Evolutionary conservation across 2,797 vertebrate genomes (phyloP).

Genomic region (Phrynocephalus guinanensis): DNA sequence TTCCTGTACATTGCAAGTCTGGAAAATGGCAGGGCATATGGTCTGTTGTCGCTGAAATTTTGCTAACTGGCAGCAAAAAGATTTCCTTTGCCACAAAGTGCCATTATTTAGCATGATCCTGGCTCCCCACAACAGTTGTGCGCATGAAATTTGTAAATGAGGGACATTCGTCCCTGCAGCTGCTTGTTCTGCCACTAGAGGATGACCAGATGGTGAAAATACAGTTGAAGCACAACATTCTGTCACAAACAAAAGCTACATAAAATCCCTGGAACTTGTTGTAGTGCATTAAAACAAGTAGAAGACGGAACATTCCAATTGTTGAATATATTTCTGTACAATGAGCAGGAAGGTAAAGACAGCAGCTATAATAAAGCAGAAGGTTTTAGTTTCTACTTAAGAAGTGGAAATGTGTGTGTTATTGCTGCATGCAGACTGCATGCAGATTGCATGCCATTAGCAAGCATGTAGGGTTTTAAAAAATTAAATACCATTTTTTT

Average conservation of each 20-base stretch:
- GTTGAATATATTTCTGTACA: not conserved
- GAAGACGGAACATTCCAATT: not conserved
- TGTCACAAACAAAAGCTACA: not conserved
- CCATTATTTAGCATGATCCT: constrained; percentile 18
- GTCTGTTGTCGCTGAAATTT: constrained; percentile 15
- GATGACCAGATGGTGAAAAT: constrained; percentile 20
- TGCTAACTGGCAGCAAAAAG: not conserved
- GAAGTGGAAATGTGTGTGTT: not conserved
- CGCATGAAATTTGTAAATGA: constrained; percentile 19
- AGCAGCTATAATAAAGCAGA: not conserved
- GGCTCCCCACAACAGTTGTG: constrained; percentile 4
- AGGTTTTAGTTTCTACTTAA: not conserved
- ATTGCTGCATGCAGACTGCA: not conserved
- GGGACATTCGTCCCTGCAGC: not conserved
- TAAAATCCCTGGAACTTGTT: constrained; percentile 7
- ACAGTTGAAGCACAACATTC: not conserved
- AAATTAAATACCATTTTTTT: too few relatives aligned
- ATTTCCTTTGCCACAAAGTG: constrained; percentile 14
- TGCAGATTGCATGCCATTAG: not conserved
- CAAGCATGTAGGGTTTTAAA: not conserved
- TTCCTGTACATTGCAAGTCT: not conserved
- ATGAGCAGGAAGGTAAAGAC: not conserved
- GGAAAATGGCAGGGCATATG: constrained; percentile 8
- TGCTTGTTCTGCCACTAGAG: not conserved
- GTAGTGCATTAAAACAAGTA: not conserved